Conservation (phyloP, 2,113 vertebrate genomes). For the Capreolus pygargus region DNA sequence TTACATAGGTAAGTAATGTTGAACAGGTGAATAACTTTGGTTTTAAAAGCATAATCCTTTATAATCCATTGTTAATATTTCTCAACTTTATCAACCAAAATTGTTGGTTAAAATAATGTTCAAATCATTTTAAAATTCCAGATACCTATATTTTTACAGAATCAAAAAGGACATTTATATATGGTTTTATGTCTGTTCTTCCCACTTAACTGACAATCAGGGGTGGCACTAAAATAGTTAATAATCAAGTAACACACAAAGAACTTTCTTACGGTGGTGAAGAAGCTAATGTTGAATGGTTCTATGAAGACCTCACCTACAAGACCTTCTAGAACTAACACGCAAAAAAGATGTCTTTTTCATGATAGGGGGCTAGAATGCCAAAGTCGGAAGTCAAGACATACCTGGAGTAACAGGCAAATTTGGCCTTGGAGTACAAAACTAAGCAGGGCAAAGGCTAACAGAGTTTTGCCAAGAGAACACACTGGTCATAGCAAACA, state of each 20-base stretch:
- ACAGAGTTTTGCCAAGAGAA: not conserved
- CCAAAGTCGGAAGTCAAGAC: not conserved
- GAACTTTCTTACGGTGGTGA: not conserved
- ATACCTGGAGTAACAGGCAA: not conserved
- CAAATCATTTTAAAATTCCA: slow-evolving; percentile 31
- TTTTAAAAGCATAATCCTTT: slow-evolving; percentile 11
- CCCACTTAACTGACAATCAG: not conserved
- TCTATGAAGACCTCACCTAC: not conserved
- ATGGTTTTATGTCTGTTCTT: not conserved
- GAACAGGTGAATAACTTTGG: not conserved
- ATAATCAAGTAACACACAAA: not conserved
- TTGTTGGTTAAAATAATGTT: slow-evolving; percentile 19
- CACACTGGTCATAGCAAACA: not conserved
- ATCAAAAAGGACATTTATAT: not conserved
- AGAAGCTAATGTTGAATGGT: not conserved
- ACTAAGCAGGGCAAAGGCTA: not conserved
- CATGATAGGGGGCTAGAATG: not conserved
- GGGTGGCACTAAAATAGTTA: not conserved
- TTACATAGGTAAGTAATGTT: not conserved
- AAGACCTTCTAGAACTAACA: not conserved
- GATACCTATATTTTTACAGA: not conserved
- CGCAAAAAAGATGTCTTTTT: not conserved
- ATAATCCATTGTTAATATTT: slow-evolving; percentile 32
- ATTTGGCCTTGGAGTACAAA: not conserved
- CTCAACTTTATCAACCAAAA: slow-evolving; percentile 40